Percentiles rank a stretch among this genome's conserved stretches.
Conservation (phyloP, 2,113 vertebrate species). For the Trachemys scripta region DNA sequence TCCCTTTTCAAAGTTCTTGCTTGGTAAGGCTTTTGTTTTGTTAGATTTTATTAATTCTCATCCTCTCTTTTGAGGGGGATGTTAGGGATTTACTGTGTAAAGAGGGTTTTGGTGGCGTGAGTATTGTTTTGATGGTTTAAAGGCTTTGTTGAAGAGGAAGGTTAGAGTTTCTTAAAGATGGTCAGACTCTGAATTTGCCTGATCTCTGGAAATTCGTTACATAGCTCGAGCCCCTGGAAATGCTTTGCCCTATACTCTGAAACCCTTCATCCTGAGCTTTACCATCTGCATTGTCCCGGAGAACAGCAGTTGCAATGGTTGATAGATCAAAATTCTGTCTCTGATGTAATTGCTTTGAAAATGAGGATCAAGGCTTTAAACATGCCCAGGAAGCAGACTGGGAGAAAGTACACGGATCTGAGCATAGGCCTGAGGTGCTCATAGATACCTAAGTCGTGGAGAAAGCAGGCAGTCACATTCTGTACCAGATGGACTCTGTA, state of each 20-base stretch:
- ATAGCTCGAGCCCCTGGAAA: neutral
- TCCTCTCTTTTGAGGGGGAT: neutral
- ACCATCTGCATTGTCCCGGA: neutral
- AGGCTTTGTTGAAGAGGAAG: neutral
- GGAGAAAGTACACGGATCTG: neutral
- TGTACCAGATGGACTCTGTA: neutral
- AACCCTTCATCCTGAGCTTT: neutral
- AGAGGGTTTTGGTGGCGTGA: neutral
- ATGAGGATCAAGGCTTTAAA: neutral
- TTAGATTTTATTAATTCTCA: neutral
- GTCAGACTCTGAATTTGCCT: neutral
- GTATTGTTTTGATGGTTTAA: neutral
- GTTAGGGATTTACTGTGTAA: neutral
- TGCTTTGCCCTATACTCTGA: neutral
- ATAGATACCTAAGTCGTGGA: neutral
- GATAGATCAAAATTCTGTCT: neutral
- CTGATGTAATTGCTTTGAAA: neutral
- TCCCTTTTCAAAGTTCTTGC: neutral
- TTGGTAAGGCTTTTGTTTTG: neutral
- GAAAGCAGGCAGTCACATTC: neutral
- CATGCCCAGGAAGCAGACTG: neutral
- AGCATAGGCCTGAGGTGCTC: neutral
- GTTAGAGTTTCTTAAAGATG: neutral
- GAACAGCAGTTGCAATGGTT: neutral
- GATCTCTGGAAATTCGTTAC: neutral